A percentile compares a stretch with the other conserved stretches of the same genome.
These are phyloP conservation scores for Scolanthus callimorphus DNA, from an alignment of 92 coral and sea anemone species.

Conservation along the genomic window DNA sequence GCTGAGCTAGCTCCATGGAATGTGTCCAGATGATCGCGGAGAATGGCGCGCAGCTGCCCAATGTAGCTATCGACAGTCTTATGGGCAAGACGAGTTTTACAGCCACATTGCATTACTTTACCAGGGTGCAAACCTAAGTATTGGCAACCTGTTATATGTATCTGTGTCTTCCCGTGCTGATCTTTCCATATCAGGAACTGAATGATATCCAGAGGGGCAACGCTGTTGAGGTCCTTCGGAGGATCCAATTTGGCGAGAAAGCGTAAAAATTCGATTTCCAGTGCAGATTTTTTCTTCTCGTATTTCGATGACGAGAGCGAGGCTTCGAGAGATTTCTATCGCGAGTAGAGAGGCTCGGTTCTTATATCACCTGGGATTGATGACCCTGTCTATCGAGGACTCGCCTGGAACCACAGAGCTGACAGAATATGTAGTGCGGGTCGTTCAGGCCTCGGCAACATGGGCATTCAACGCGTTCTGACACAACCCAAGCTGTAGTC, in stretches of 20 bases:
- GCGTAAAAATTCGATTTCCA: slow-evolving; percentile 15
- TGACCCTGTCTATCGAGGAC: too few species aligned
- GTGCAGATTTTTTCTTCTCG: not conserved
- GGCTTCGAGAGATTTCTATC: slow-evolving; percentile 3
- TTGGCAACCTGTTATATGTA: slow-evolving; percentile 5
- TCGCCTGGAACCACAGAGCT: slow-evolving; percentile 22
- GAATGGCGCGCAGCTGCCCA: slow-evolving; percentile 6
- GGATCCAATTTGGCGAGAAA: too few species aligned
- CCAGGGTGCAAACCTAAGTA: not conserved
- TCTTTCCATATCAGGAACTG: slow-evolving; percentile 30
- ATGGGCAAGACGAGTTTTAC: slow-evolving; percentile 7
- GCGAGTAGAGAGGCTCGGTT: slow-evolving; percentile 2
- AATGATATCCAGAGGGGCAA: slow-evolving; percentile 15
- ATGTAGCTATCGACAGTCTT: slow-evolving; percentile 3
- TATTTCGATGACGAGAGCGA: slow-evolving; percentile 7
- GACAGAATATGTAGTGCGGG: slow-evolving; percentile 14
- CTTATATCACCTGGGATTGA: not conserved
- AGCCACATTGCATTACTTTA: not conserved
- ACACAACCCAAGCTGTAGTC: slow-evolving; percentile 13
- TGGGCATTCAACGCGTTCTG: slow-evolving; percentile 9
- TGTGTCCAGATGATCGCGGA: slow-evolving; percentile 14
- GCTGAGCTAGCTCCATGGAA: not conserved
- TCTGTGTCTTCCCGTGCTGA: slow-evolving; percentile 17
- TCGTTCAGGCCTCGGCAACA: slow-evolving; percentile 13
- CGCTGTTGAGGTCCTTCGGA: slow-evolving; percentile 12